These are phyloP conservation scores for Setophaga petechia DNA, from an alignment of 2,113 vertebrate genomes.

Conservation along the genomic window DNA sequence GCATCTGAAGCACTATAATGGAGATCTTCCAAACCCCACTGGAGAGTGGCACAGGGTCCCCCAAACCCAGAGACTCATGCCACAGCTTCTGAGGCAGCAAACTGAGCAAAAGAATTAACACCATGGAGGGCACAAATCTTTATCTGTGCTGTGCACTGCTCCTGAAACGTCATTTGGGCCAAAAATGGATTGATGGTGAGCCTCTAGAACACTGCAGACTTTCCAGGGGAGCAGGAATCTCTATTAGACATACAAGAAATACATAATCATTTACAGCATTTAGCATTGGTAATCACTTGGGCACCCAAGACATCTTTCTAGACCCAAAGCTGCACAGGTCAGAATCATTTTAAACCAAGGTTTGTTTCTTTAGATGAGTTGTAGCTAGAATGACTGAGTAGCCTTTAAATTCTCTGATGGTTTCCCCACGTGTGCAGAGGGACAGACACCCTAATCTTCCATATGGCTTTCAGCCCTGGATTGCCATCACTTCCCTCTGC, in stretches of 20 bases:
- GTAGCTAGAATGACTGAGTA: neutral
- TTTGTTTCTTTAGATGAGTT: neutral
- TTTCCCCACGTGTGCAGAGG: neutral
- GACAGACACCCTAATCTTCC: neutral
- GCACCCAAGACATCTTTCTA: neutral
- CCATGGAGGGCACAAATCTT: neutral
- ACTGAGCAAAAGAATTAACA: neutral
- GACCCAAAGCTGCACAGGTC: neutral
- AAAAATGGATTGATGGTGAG: neutral
- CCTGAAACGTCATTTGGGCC: neutral
- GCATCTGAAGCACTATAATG: neutral
- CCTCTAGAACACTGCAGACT: neutral
- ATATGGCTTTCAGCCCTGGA: neutral
- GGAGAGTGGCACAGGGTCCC: rapidly evolving
- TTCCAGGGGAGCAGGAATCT: neutral
- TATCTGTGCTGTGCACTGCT: neutral
- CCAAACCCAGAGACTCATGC: neutral
- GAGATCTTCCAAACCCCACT: neutral
- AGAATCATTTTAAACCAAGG: neutral
- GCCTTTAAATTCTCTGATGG: neutral
- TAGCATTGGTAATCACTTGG: neutral
- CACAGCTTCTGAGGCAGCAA: neutral
- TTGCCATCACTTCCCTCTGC: neutral
- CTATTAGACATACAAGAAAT: neutral
- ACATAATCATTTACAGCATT: neutral